Conservation (phyloP, 2,888 invertebrate genomes). For the Pandemis heparana region DNA sequence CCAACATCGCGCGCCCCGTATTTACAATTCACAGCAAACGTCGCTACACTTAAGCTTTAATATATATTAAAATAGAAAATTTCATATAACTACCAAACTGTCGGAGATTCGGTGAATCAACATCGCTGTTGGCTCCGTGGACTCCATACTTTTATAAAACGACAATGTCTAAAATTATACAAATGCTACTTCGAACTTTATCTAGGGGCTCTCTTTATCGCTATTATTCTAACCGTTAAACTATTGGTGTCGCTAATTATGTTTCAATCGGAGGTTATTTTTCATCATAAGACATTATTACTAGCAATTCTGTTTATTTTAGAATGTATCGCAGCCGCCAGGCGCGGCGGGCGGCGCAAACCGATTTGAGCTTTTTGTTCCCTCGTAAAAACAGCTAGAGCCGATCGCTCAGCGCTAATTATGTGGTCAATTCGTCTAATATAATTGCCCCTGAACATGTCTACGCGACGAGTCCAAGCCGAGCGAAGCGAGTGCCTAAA, state of each 20-base stretch:
- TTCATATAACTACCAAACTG: constrained; percentile 78
- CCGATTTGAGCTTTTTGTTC: constrained; percentile 66
- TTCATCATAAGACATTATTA: constrained; percentile 65
- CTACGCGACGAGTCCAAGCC: constrained; percentile 56
- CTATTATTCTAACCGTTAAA: constrained; percentile 72
- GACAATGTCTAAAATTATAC: constrained; percentile 75
- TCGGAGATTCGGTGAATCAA: constrained; percentile 78
- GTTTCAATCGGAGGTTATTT: constrained; percentile 60
- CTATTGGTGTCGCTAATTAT: constrained; percentile 80
- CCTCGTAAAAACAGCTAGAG: constrained; percentile 68
- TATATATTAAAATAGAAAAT: constrained; percentile 85
- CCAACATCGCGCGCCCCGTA: constrained; percentile 59
- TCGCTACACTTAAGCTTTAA: constrained; percentile 72
- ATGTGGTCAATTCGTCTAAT: constrained; percentile 66
- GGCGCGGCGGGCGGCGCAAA: constrained; percentile 48
- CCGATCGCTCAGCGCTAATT: constrained; percentile 53
- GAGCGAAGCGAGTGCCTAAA: constrained; percentile 48
- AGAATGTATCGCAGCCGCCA: constrained; percentile 53
- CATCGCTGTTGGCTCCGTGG: constrained; percentile 63
- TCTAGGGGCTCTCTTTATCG: constrained; percentile 71
- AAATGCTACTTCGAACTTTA: constrained; percentile 80
- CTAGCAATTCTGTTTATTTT: constrained; percentile 55
- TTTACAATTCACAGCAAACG: constrained; percentile 68
- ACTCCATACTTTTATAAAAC: constrained; percentile 72
- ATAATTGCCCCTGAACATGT: constrained; percentile 56